Base-by-base conservation (phyloP, 2,797 vertebrate species). In the Lacerta bilineata region DNA sequence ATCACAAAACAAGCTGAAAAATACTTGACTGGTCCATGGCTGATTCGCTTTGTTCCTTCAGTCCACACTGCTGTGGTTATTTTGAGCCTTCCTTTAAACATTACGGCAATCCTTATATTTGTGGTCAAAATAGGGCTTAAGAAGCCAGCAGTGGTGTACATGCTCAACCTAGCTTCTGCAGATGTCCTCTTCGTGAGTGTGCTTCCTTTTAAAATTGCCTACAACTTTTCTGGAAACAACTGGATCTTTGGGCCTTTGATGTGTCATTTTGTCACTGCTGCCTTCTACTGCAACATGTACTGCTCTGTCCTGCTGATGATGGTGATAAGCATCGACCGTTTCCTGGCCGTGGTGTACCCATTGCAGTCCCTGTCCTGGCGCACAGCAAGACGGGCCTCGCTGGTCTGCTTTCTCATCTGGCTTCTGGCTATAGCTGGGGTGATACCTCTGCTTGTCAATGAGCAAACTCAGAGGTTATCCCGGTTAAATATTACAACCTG, bases 281-380 rank as follows among this genome's bases (percentile, higher is more conserved):
- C 96, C 33, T 98, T 98, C 93, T 97, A 96, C 17, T 95, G 91
- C 11, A 97, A 98, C 93, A 97, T 98, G 97, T 98, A 98, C 86
- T 97, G 98, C 89, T 98, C 98, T 80, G 92, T 98, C 80, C 76
- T 97, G 93, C 98, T 98, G 68, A 98, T 98, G 90, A 92, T 96
- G 1, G 98, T 96, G 36, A 97, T 98, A 4, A 98, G 97, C 3
- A 91, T 96, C 0, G 96, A 97, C 86, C 95, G 95, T 2, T 98
- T 97, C 93, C 95, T 96, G 94, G 97, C 93, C 1, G 94, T 98
- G 72, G 95, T 95, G 9, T 83, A 96, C 88, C 97, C 97, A 0
- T 93, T 97, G 43, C 88, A 96, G 75, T 97, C 97, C 0, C 96
- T 97, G 68, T 96, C 82, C 5, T 96, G 97, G 97, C 97, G 98